phyloP scores from a whole-genome alignment of 2,797 vertebrate genomes.

The Cichlasoma orientale region DNA sequence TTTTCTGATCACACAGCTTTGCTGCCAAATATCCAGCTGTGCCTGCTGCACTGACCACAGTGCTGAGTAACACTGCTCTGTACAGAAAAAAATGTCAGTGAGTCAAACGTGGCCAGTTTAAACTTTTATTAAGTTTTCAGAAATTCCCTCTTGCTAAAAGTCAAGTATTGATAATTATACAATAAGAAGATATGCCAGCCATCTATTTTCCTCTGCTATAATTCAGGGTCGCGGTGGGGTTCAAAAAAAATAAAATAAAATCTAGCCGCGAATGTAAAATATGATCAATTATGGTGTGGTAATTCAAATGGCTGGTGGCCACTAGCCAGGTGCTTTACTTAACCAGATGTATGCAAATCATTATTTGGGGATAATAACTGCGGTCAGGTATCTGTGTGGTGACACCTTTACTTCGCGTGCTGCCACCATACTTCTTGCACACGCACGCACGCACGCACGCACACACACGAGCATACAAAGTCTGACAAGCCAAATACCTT shows the following conservation, averaged over 20 bases:
- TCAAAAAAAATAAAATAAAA: background rate
- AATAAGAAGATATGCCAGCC: background rate
- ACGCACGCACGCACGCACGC: background rate
- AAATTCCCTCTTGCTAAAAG: background rate
- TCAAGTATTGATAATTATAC: background rate
- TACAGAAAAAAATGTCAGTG: background rate
- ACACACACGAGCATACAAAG: rapidly evolving
- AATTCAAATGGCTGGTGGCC: conserved; percentile 1
- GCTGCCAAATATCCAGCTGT: conserved; percentile 12
- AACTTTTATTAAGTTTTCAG: background rate
- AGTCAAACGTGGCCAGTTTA: background rate
- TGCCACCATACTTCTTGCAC: background rate
- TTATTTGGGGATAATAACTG: conserved; percentile 16
- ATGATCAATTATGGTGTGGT: background rate
- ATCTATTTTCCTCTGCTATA: too few species aligned
- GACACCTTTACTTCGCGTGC: background rate
- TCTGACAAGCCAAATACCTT: background rate
- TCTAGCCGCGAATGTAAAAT: conserved; percentile 5
- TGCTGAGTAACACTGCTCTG: background rate
- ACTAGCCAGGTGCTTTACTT: conserved; percentile 34
- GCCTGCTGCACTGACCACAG: background rate
- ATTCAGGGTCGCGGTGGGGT: too few species aligned
- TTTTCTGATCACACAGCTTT: conserved; percentile 2
- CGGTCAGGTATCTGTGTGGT: conserved; percentile 9
- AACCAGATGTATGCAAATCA: conserved; percentile 45